Base-by-base conservation (phyloP, 1,140 invertebrate genomes). In the Neodiprion fabricii region DNA sequence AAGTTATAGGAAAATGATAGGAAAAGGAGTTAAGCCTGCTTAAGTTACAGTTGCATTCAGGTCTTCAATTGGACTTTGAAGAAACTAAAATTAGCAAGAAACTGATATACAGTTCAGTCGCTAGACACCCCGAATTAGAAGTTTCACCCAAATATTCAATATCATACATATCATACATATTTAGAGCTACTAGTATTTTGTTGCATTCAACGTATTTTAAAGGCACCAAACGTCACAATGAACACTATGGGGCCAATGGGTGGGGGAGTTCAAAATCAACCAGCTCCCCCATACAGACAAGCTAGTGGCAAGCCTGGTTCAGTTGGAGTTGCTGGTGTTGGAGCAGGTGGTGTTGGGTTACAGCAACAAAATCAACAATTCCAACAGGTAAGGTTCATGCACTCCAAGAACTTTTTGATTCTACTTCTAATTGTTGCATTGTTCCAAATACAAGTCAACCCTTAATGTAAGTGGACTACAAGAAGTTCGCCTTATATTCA, bases 191-290 rank as follows among this genome's bases (percentile, higher is more conserved):
- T 48, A 74, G 47, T n/a, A 17, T 75, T 40, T 40, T 61, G 53
- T 61, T 61, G n/a, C 28, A 40, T 40, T 40, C 28, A 40, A 40
- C n/a, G 40, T 65, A 28, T 72, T 75, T 77, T 78, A 69, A 83
- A 92, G 88, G 90, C 92, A 9, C 91, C 92, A 1, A 93, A 93
- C 83, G 92, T 93, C 21, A 92, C 92, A 5, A 93, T 93, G 92
- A 89, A 87, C 77, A 82, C 89, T 7, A 90, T 91, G 89, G 91
- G 91, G 53, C 90, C 89, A 74, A 91, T 92, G 90, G 90, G 88
- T 72, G 90, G 89, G n/a, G 85, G 81, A 49, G 85, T 87, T 48
- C 87, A 86, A 72, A 88, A 83, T 80, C 89, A 89, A 80, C 90
- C 90, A 7, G 91, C 91, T 17, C 91, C 92, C 53, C 91, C 92